Evolutionary conservation across 2,113 vertebrate genomes (phyloP), one percentile per base, ranked within the genome.

Genomic region (Oreochromis niloticus): DNA sequence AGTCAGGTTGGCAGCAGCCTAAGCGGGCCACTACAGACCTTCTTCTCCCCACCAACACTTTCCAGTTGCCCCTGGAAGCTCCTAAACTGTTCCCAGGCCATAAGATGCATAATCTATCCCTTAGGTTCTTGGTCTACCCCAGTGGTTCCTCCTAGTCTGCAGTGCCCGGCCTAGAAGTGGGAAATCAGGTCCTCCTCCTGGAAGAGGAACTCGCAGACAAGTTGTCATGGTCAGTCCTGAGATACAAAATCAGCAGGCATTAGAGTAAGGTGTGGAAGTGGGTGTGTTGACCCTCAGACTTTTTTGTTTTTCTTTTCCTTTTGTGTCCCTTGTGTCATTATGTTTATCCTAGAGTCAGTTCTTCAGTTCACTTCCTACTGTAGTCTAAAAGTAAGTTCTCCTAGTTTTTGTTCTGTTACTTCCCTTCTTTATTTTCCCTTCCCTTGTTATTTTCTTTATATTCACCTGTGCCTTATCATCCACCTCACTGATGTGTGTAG

Each of bases 111-210:
- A 41, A 41, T 41, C 63, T 68, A 13, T 41, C 63, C 0, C n/a
- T 22, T 8, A 4, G n/a, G 36, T 9, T 71, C 12, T 71, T 5
- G 0, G 36, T 71, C 36, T 71, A 71, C 12, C 36, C 7, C 4
- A 14, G 34, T 13, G 63, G 19, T 10, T 71, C n/a, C 66, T 71
- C 7, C 19, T 22, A 43, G 36, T 41, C n/a, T 22, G 6, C 6
- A 5, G 1, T 68, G n/a, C 4, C 19, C 0, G 1, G 19, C 61
- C 19, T 66, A 10, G 34, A 66, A 66, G 61, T 39, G 34, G 32
- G 0, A 39, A 66, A 66, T 36, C 61, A 39, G 32, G 61, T 66
- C 32, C 34, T 66, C 32, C 34, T 68, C 11, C 7, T 11, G 1
- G 63, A 5, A 68, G 34, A 68, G 6, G 34, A 39, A 68, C 63